Conservation (phyloP, 2,113 vertebrate species). For the Mastomys natalensis region DNA sequence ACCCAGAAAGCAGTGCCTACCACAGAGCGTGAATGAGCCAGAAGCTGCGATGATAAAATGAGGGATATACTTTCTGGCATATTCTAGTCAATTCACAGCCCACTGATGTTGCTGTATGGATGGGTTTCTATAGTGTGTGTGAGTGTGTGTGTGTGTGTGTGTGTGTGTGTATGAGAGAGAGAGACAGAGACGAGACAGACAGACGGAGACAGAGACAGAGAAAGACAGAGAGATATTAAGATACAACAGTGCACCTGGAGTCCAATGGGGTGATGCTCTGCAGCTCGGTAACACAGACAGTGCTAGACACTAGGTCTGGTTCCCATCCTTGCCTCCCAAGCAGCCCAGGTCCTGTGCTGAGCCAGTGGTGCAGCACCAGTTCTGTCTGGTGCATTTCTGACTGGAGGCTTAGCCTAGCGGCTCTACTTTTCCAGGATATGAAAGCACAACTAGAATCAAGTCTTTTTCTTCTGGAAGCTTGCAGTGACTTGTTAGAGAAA, state of each 20-base stretch:
- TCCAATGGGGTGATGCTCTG: background rate
- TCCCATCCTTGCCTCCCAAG: background rate
- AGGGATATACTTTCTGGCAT: background rate
- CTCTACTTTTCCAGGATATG: background rate
- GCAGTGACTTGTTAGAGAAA: constrained; percentile 13
- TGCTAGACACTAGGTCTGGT: background rate
- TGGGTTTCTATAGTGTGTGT: background rate
- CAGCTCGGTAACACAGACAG: background rate
- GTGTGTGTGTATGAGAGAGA: background rate
- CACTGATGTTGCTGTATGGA: background rate
- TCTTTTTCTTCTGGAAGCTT: background rate
- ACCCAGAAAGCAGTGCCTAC: constrained; percentile 64
- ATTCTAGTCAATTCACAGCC: background rate
- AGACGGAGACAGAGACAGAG: background rate
- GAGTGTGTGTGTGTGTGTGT: background rate
- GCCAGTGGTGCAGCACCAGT: no score
- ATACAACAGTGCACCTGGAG: background rate
- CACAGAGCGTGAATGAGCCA: background rate
- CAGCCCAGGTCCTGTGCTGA: background rate
- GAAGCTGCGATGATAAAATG: background rate
- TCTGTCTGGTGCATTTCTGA: background rate
- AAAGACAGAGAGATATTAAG: background rate
- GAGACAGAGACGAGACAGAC: no score
- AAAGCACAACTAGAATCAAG: background rate
- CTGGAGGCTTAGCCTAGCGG: background rate